A percentile compares a stretch with the other conserved stretches of the same genome.
Evolutionary conservation across 2,113 vertebrate species (phyloP).

Genomic region (Cololabis saira): DNA sequence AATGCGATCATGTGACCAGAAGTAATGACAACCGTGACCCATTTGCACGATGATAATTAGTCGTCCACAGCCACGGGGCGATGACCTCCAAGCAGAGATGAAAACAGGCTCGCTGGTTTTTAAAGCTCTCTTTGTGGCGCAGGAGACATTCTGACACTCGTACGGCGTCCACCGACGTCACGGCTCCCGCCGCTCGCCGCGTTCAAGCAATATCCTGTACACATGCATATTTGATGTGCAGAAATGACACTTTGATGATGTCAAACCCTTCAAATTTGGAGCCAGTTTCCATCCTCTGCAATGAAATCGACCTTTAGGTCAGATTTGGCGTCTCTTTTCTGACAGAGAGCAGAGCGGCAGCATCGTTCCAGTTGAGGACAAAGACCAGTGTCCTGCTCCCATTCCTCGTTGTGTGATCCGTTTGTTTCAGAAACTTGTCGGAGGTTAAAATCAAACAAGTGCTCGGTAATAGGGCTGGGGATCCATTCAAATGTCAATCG

Average conservation of each 20-base stretch:
- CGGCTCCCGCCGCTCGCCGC: not conserved
- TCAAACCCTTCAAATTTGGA: conserved; percentile 26
- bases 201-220: not conserved
- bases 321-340: conserved; percentile 20
- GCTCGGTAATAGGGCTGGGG: too few relatives aligned
- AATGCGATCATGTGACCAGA: conserved; percentile 72
- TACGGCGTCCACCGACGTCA: not conserved
- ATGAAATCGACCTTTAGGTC: conserved; percentile 45
- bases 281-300: conserved; percentile 29
- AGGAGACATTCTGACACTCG: conserved; percentile 6
- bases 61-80: conserved; percentile 60
- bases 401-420: conserved; percentile 50
- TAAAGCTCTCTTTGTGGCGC: conserved; percentile 48
- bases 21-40: conserved; percentile 74
- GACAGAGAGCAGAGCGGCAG: conserved; percentile 33
- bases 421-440: conserved; percentile 26
- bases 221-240: not conserved
- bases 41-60: conserved; percentile 68
- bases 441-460: too few relatives aligned
- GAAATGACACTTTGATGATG: conserved; percentile 1
- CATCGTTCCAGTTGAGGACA: conserved; percentile 53
- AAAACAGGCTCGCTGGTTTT: conserved; percentile 49
- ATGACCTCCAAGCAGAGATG: conserved; percentile 61
- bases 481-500: too few relatives aligned
- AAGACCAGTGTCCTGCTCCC: conserved; percentile 26